Evolutionary conservation across 2,888 invertebrate genomes (phyloP).

Genomic region (Drepanosiphum platanoidis): DNA sequence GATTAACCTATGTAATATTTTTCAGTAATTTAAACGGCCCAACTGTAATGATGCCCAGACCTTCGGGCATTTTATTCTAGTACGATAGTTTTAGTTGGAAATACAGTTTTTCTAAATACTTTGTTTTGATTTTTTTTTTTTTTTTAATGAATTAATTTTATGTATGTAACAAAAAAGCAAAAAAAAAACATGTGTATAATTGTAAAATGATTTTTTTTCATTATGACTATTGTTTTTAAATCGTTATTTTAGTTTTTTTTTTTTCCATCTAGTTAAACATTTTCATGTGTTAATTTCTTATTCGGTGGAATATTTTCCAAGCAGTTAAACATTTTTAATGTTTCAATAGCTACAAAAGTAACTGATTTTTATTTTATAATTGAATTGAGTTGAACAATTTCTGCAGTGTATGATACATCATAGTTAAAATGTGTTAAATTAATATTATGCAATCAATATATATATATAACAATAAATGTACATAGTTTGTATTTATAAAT

Average conservation of each 20-base stretch:
- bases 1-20: background rate
- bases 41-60: background rate
- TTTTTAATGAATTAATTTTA: background rate
- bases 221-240: no score
- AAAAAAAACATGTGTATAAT: background rate
- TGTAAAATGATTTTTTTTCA: background rate
- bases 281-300: background rate
- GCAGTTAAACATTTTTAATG: background rate
- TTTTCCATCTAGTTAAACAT: background rate
- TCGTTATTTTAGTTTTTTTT: background rate
- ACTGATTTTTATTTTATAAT: background rate
- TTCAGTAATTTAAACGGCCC: conserved; percentile 42
- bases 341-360: background rate
- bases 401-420: no score
- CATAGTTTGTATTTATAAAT: no score
- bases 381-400: no score
- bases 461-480: no score
- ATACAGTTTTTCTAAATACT: background rate
- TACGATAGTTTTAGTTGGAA: background rate
- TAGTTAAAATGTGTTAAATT: no score
- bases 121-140: background rate
- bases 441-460: no score
- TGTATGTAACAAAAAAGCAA: background rate
- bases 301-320: background rate
- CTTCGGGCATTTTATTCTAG: conserved; percentile 54